Evolutionary conservation across 2,797 vertebrate species (phyloP).

Genomic region (Alectoris magna): DNA sequence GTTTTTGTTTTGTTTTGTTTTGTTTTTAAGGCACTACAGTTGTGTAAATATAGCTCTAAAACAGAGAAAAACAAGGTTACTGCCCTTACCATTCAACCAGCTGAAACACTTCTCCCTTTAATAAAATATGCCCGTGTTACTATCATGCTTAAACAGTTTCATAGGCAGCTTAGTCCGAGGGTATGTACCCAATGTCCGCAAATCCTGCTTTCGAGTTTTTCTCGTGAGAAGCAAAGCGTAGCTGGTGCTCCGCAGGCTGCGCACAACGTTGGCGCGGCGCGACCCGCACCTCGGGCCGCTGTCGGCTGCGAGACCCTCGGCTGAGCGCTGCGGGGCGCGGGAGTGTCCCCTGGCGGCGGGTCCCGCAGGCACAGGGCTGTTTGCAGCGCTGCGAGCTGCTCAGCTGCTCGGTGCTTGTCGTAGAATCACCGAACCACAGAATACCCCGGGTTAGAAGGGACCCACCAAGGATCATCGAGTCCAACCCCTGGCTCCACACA

Average conservation of each 20-base stretch:
- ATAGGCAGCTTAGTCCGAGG: background rate
- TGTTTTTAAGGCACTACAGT: background rate
- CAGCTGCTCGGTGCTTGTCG: background rate
- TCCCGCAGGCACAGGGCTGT: rapidly evolving
- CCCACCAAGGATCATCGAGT: too few relatives aligned
- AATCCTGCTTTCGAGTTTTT: background rate
- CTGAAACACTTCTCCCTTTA: background rate
- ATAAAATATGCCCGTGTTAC: background rate
- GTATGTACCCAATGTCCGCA: background rate
- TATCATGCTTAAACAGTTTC: background rate
- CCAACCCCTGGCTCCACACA: too few relatives aligned
- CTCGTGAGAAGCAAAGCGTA: background rate
- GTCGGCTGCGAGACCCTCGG: background rate
- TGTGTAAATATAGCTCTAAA: background rate
- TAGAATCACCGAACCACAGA: too few relatives aligned
- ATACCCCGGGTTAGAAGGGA: too few relatives aligned
- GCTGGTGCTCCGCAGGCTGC: background rate
- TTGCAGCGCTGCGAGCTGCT: background rate
- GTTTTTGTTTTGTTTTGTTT: too few relatives aligned
- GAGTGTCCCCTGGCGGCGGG: conserved; percentile 61
- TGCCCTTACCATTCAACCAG: background rate
- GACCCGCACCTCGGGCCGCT: background rate
- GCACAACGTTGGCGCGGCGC: background rate
- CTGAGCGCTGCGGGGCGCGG: background rate
- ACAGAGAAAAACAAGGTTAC: background rate